phyloP scores from a whole-genome alignment of 2,888 invertebrate genomes.

The Leptinotarsa rubiginosa region DNA sequence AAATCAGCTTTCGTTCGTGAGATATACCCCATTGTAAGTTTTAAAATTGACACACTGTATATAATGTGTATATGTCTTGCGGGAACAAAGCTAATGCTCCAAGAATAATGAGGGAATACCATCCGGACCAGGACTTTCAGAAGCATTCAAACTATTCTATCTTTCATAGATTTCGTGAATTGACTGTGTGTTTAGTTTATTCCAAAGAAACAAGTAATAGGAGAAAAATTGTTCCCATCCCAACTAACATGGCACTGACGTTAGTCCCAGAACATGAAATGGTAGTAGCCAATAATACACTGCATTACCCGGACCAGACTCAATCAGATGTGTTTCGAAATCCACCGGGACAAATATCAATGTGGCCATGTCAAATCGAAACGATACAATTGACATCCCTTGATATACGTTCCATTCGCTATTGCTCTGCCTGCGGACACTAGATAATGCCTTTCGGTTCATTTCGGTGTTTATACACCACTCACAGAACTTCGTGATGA shows the following conservation, averaged over 20 bases:
- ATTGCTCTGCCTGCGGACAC: conserved; percentile 50
- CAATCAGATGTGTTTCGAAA: conserved; percentile 37
- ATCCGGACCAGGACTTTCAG: too few relatives aligned
- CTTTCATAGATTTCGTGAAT: too few relatives aligned
- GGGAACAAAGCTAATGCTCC: too few relatives aligned
- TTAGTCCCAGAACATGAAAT: background rate
- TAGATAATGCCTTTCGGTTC: conserved; percentile 52
- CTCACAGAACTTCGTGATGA: conserved; percentile 32
- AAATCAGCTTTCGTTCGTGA: too few relatives aligned
- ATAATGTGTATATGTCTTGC: too few relatives aligned
- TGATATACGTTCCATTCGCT: conserved; percentile 51
- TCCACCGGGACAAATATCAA: conserved; percentile 46
- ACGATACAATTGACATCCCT: conserved; percentile 53
- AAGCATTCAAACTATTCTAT: too few relatives aligned
- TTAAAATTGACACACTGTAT: too few relatives aligned
- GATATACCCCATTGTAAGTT: too few relatives aligned
- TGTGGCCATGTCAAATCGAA: conserved; percentile 48
- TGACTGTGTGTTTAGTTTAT: too few relatives aligned
- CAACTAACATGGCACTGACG: background rate
- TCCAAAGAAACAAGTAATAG: too few relatives aligned
- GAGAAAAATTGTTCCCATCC: too few relatives aligned
- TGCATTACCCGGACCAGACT: conserved; percentile 32
- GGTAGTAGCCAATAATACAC: conserved; percentile 21
- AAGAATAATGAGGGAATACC: too few relatives aligned
- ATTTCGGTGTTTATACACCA: conserved; percentile 45